Evolutionary conservation across 2,888 invertebrate genomes (phyloP).

Genomic region (Gibbula magus): DNA sequence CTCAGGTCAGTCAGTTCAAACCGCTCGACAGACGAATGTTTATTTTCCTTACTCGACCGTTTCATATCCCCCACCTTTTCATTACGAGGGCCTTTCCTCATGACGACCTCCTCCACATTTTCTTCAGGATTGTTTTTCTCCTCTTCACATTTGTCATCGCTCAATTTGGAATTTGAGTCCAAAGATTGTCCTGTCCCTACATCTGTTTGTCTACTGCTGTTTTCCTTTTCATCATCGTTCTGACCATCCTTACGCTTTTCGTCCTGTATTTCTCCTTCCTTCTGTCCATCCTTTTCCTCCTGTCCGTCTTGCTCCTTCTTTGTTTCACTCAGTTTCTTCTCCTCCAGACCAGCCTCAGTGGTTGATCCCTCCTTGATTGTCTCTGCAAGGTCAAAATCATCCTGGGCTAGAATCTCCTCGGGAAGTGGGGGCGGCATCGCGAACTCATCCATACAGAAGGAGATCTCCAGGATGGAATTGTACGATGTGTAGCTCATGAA

Average conservation of each 20-base stretch:
- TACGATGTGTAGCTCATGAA: slow-evolving; percentile 90
- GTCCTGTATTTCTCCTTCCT: neutral
- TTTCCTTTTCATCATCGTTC: slow-evolving; percentile 13
- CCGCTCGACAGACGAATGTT: slow-evolving; percentile 33
- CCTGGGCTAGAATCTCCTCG: slow-evolving; percentile 38
- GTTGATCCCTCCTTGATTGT: neutral
- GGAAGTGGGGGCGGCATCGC: slow-evolving; percentile 81
- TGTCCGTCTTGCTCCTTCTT: neutral
- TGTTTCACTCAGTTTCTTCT: neutral
- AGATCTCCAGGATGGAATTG: slow-evolving; percentile 93
- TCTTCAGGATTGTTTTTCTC: neutral
- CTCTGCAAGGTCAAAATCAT: slow-evolving; percentile 34
- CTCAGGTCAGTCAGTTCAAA: slow-evolving; percentile 65
- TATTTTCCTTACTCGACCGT: neutral
- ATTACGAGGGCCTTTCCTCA: slow-evolving; percentile 2
- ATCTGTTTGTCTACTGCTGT: neutral
- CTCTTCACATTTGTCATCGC: neutral
- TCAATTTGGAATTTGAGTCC: neutral
- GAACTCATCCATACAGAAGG: slow-evolving; percentile 91
- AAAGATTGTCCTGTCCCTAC: neutral
- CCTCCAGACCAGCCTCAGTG: neutral
- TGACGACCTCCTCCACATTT: neutral
- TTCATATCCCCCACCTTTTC: neutral
- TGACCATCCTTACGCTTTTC: neutral
- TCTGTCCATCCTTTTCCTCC: neutral